These are phyloP conservation scores for Cromileptes altivelis DNA, from an alignment of 2,113 vertebrate genomes.

Conservation along the genomic window DNA sequence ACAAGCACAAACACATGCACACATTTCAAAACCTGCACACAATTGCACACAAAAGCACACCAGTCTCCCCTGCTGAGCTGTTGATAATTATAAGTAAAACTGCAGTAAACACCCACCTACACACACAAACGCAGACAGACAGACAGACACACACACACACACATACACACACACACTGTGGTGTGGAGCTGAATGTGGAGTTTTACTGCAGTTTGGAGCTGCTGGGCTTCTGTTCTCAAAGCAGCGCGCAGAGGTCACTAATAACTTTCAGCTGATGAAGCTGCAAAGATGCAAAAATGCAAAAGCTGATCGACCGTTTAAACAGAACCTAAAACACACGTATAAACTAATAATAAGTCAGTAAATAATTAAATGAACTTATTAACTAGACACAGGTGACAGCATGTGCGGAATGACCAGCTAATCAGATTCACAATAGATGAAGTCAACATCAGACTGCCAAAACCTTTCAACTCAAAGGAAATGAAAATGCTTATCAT, in stretches of 20 bases:
- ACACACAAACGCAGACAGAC: slow-evolving; percentile 12
- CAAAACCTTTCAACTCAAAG: neutral
- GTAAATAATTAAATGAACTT: slow-evolving; percentile 45
- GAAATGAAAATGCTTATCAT: neutral
- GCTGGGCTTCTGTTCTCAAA: slow-evolving; percentile 44
- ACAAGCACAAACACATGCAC: slow-evolving; percentile 8
- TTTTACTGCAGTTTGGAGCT: slow-evolving; percentile 47
- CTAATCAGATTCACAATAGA: slow-evolving; percentile 32
- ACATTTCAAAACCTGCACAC: slow-evolving; percentile 23
- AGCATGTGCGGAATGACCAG: neutral
- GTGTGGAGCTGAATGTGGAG: neutral
- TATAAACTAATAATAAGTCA: slow-evolving; percentile 14
- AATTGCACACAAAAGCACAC: slow-evolving; percentile 35
- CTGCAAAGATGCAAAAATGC: neutral
- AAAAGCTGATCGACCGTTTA: slow-evolving; percentile 8
- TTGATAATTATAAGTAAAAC: slow-evolving; percentile 73
- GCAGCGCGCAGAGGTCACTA: slow-evolving; percentile 52
- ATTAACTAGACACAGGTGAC: slow-evolving; percentile 53
- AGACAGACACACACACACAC: neutral
- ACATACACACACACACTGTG: neutral
- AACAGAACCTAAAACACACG: slow-evolving; percentile 6
- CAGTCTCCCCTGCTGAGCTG: slow-evolving; percentile 60
- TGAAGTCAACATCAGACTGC: neutral
- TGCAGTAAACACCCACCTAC: slow-evolving; percentile 62
- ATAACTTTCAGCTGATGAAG: slow-evolving; percentile 38